A percentile compares a stretch with the other conserved stretches of the same genome.
These are phyloP conservation scores for Elaphurus davidianus DNA, from an alignment of 2,113 vertebrate species.

Conservation along the genomic window DNA sequence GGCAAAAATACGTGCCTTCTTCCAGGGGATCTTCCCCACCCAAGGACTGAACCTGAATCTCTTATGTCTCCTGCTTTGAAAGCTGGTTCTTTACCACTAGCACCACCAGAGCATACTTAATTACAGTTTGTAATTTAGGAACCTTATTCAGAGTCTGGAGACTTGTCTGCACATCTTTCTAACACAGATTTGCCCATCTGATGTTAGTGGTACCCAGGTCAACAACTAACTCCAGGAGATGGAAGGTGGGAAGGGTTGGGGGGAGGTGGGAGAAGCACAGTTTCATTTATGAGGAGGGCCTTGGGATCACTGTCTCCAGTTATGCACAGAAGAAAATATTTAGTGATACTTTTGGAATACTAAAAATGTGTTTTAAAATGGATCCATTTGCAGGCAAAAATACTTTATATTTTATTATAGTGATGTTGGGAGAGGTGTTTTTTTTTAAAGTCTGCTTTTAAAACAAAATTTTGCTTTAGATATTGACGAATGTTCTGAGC, in stretches of 20 bases:
- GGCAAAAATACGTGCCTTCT: not conserved
- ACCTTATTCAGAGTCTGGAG: not conserved
- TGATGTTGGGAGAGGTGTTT: not conserved
- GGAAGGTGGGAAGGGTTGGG: not conserved
- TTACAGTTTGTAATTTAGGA: not conserved
- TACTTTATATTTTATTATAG: not conserved
- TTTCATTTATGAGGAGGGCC: not conserved
- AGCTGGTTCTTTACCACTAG: not conserved
- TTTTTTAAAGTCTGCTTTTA: not conserved
- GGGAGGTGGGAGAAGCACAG: not conserved
- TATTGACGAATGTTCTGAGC: constrained; percentile 90
- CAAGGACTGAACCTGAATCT: not conserved
- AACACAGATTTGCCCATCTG: not conserved
- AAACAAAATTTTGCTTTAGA: constrained; percentile 78
- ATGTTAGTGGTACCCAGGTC: not conserved
- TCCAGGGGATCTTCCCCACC: not conserved
- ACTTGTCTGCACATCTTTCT: not conserved
- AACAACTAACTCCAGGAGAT: not conserved
- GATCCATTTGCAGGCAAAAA: not conserved
- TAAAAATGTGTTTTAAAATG: not conserved
- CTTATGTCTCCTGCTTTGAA: not conserved
- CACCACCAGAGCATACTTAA: not conserved
- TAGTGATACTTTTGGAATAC: not conserved
- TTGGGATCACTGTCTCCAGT: not conserved
- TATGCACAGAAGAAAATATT: not conserved